Percentiles rank a stretch among this genome's conserved stretches.
Evolutionary conservation across 2,113 vertebrate genomes (phyloP).

Genomic region (Chloebia gouldiae): DNA sequence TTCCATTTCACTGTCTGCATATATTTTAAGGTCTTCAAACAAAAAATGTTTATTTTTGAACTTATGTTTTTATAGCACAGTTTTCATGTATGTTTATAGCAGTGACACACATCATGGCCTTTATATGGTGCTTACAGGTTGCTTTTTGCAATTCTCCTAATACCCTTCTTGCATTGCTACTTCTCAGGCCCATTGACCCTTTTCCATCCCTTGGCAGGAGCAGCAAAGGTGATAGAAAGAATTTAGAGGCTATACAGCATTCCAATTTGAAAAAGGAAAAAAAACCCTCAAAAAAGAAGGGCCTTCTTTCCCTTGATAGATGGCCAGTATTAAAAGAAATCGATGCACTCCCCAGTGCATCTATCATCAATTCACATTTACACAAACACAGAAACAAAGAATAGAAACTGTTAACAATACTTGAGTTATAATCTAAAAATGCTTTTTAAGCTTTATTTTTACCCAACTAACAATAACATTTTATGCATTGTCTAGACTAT

Average conservation of each 20-base stretch:
- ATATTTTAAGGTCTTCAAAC: neutral
- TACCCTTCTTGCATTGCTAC: neutral
- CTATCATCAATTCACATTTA: neutral
- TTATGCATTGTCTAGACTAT: neutral
- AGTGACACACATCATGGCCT: neutral
- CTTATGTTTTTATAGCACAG: neutral
- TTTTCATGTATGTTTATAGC: neutral
- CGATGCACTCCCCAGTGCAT: neutral
- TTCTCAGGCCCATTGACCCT: neutral
- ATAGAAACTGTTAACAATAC: neutral
- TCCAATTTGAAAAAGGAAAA: neutral
- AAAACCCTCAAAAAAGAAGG: neutral
- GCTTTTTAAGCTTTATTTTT: neutral
- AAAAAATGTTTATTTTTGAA: neutral
- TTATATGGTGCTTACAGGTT: fast-evolving
- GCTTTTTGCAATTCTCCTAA: neutral
- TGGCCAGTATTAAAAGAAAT: neutral
- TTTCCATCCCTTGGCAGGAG: neutral
- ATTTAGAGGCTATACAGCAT: neutral
- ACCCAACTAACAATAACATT: neutral
- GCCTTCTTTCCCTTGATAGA: neutral
- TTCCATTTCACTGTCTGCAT: neutral
- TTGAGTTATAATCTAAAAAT: neutral
- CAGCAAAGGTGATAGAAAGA: neutral
- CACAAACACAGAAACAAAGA: neutral